Evolutionary conservation across 2,113 vertebrate genomes (phyloP), one percentile per base, ranked within the genome.

Genomic region (Cyrtonyx montezumae): DNA sequence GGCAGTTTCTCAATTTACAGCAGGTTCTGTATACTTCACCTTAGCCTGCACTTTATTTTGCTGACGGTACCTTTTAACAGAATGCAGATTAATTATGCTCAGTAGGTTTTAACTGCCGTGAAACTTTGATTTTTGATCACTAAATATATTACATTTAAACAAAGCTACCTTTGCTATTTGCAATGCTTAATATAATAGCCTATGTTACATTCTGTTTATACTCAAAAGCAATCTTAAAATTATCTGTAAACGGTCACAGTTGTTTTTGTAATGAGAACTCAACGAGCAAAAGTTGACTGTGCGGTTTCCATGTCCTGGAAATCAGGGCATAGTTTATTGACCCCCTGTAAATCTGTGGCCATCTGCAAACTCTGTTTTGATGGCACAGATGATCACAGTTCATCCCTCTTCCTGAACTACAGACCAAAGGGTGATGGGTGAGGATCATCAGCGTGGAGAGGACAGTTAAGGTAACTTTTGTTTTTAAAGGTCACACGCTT

Each of bases 21-120:
- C 73, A 81, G 20, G 48, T 91, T 93, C 70, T 7, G 4, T 49
- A 84, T 81, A 80, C 65, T 83, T 91, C 80, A 67, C 76, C 84
- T 76, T 79, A 91, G 68, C 45, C 0, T 1, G 69, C 62, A 73
- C 91, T 95, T 94, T 94, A 74, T 94, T 95, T 80, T 91, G 88
- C 90, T 96, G 93, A 95, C 93, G 83, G 28, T 28, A 81, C 30
- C 67, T 67, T 78, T 66, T 81, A 91, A 88, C 56, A 91, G 78
- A 95, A 81, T n/a, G 37, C n/a, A 70, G 87, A 45, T 95, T 95
- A 91, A 96, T 95, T 94, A 85, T 79, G 55, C 34, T 92, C 80
- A 83, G 84, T 81, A 91, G 79, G 70, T 86, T 82, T 81, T 92
- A 55, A 73, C 30, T 71, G 67, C 34, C 86, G 62, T 37, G 13